A percentile compares a stretch with the other conserved stretches of the same genome.
phyloP scores from a whole-genome alignment of 2,113 vertebrate species.

The Notiomystis cincta region DNA sequence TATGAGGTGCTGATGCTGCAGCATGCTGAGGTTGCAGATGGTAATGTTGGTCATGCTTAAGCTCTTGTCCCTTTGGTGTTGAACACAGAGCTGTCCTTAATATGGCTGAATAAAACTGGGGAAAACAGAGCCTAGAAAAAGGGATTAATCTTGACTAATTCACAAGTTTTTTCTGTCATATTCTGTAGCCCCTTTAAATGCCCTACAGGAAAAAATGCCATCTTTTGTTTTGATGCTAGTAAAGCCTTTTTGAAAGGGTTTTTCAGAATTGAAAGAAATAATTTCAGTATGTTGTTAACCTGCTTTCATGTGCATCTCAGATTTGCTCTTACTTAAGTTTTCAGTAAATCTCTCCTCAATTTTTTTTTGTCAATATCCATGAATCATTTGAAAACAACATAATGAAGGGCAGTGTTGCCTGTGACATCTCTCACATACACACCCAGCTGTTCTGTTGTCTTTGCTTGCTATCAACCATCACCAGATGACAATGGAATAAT shows the following conservation, averaged over 20 bases:
- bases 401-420: not conserved
- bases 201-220: not conserved
- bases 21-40: not conserved
- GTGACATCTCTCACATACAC: not conserved
- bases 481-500: constrained; percentile 35
- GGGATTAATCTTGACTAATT: not conserved
- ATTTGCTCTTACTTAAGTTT: not conserved
- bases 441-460: not conserved
- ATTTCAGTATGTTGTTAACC: not conserved
- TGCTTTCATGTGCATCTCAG: not conserved
- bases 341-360: not conserved
- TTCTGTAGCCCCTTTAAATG: not conserved
- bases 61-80: not conserved
- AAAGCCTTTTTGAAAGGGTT: not conserved
- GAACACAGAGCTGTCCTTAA: not conserved
- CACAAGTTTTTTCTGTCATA: not conserved
- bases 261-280: not conserved
- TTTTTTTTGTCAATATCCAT: not conserved
- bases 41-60: not conserved
- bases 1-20: not conserved
- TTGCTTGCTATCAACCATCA: not conserved
- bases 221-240: not conserved
- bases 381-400: not conserved
- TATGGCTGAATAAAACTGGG: not conserved
- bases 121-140: not conserved